Base-by-base conservation (phyloP, 2,888 invertebrate genomes). In the Leucophora obtusa region DNA sequence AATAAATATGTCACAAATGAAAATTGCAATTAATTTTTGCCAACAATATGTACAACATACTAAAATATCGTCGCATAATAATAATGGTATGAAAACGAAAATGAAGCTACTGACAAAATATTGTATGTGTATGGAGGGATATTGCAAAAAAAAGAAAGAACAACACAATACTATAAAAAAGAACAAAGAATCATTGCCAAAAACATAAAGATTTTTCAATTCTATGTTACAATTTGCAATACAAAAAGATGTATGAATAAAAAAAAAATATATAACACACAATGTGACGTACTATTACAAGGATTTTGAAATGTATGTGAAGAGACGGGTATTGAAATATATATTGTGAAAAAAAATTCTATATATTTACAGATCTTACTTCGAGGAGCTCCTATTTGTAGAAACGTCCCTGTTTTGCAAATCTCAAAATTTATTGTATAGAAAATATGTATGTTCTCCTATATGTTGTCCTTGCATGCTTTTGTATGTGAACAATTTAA, bases 21-120 rank as follows among this genome's bases (percentile, higher is more conserved):
- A 76, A 81, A 76, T 73, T 76, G 76, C 80, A 81, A 81, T 81
- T 81, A 81, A 81, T 81, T 81, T 81, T 81, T 81, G 80, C 71
- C 21, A 78, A 78, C 70, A 77, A 71, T 38, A 28, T 38, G 11
- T 70, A 71, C 77, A 77, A 66, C 24, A 58, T 71, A 24, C 50
- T 50, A 58, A 59, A 66, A 73, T 47, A 47, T 35, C 33, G 59
- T 73, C 17, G 65, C 58, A 66, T 54, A 54, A 54, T 24, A 28
- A 28, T 56, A 28, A 28, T 28, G 14, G 28, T 56, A 28, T 28
- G 15, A 54, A 56, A 28, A 28, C n/a, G 56, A 56, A 53, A 47
- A 18, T 47, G 11, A 70, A 76, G 53, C 76, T 60, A 72, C 66
- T 78, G 77, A 72, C 77, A 78, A 78, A 78, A 68, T 72, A 77